A percentile compares a stretch with the other conserved stretches of the same genome.
These are phyloP conservation scores for Ceratina japonica DNA, from an alignment of 1,140 invertebrate species.

Conservation along the genomic window DNA sequence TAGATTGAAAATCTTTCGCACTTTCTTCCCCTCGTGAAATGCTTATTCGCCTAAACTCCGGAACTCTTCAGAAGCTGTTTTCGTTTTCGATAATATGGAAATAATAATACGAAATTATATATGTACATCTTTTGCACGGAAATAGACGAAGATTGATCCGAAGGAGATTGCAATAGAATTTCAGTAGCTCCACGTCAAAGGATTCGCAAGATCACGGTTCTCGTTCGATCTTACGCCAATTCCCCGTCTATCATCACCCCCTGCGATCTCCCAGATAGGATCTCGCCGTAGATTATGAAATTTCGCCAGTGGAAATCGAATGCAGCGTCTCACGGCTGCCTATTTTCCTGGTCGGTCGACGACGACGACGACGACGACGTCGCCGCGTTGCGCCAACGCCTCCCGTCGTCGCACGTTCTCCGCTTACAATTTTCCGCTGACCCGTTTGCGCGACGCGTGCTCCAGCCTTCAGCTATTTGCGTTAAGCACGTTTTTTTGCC, in stretches of 20 bases:
- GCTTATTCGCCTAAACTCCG: too few species aligned
- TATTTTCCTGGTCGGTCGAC: constrained; percentile 43
- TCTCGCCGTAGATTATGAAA: constrained; percentile 56
- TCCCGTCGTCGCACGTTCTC: constrained; percentile 10
- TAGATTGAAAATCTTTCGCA: too few species aligned
- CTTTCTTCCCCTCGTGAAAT: too few species aligned
- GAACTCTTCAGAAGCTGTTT: too few species aligned
- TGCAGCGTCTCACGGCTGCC: constrained; percentile 28
- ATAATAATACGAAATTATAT: too few species aligned
- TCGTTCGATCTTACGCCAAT: constrained; percentile 26
- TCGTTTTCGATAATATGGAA: too few species aligned
- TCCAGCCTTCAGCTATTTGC: background rate
- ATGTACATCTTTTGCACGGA: too few species aligned
- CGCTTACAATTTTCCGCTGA: constrained; percentile 45
- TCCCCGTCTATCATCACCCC: constrained; percentile 33
- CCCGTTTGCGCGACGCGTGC: constrained; percentile 24
- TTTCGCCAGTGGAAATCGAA: constrained; percentile 59
- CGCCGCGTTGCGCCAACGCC: constrained; percentile 33
- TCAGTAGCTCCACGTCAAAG: background rate
- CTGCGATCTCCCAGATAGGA: constrained; percentile 25
- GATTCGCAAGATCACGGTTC: background rate
- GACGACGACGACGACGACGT: too few species aligned
- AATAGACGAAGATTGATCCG: background rate
- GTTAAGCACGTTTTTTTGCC: background rate
- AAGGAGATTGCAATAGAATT: background rate